These are phyloP conservation scores for Automeris io DNA, from an alignment of 2,888 invertebrate species.

Conservation along the genomic window DNA sequence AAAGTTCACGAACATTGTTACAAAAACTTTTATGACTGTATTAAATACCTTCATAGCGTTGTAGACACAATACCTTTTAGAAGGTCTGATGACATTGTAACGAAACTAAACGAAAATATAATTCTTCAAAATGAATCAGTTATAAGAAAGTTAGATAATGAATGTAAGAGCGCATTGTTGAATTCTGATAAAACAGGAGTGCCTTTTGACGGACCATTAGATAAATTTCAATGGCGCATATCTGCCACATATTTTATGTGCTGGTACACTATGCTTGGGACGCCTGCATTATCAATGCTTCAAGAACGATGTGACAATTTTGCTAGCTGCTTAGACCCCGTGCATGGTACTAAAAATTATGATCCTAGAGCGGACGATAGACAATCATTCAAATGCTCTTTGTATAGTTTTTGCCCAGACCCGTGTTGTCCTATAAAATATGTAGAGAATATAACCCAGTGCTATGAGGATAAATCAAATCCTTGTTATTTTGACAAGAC, in stretches of 20 bases:
- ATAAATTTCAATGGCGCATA: conserved; percentile 79
- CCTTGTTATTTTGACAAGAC: conserved; percentile 68
- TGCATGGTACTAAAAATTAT: conserved; percentile 50
- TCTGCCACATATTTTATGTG: conserved; percentile 82
- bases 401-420: conserved; percentile 82
- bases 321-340: conserved; percentile 72
- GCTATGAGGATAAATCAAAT: conserved; percentile 57
- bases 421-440: conserved; percentile 77
- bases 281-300: conserved; percentile 65
- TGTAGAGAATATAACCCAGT: conserved; percentile 48
- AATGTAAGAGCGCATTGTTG: conserved; percentile 61
- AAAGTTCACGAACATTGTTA: conserved; percentile 77
- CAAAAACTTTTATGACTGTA: conserved; percentile 69
- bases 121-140: conserved; percentile 10
- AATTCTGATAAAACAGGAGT: conserved; percentile 57
- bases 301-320: conserved; percentile 79
- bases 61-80: conserved; percentile 53
- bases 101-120: conserved; percentile 54
- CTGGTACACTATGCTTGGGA: conserved; percentile 79
- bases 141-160: conserved; percentile 35
- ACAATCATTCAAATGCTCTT: conserved; percentile 75
- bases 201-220: conserved; percentile 75
- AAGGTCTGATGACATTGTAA: conserved; percentile 68
- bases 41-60: conserved; percentile 70
- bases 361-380: conserved; percentile 78